A percentile compares a stretch with the other conserved stretches of the same genome.
phyloP scores from a whole-genome alignment of 2,113 vertebrate genomes.

The Conger conger region DNA sequence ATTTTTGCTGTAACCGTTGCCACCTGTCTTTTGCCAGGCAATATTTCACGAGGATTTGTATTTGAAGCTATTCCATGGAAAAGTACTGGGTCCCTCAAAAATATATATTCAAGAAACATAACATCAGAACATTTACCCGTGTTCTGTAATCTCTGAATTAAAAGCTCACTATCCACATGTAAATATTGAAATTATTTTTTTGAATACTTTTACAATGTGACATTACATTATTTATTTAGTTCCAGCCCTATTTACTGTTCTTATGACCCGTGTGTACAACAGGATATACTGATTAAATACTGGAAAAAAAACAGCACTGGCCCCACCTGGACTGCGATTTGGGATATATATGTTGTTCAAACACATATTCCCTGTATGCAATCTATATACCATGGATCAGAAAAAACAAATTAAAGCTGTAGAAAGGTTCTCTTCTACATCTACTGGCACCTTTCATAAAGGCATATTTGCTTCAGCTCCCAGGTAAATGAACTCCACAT shows the following conservation, averaged over 20 bases:
- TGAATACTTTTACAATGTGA: not conserved
- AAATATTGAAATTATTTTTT: not conserved
- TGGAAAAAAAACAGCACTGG: not conserved
- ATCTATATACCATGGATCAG: not conserved
- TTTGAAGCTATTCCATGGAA: not conserved
- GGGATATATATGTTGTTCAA: not conserved
- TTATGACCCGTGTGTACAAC: not conserved
- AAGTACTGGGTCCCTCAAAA: not conserved
- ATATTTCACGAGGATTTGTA: not conserved
- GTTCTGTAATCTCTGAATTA: not conserved
- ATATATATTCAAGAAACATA: not conserved
- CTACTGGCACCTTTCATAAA: slow-evolving; percentile 49
- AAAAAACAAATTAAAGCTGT: not conserved
- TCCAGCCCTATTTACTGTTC: not conserved
- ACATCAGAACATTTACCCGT: no score
- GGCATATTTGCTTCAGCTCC: slow-evolving; percentile 56
- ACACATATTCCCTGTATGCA: not conserved
- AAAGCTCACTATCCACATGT: not conserved
- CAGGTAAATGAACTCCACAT: slow-evolving; percentile 67
- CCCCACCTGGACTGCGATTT: not conserved
- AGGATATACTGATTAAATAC: not conserved
- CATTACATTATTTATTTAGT: not conserved
- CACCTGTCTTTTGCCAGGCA: not conserved
- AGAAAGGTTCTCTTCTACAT: slow-evolving; percentile 13
- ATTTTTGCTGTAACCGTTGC: not conserved